phyloP scores from a whole-genome alignment of 2,797 vertebrate genomes.

The Margarornis squamiger region DNA sequence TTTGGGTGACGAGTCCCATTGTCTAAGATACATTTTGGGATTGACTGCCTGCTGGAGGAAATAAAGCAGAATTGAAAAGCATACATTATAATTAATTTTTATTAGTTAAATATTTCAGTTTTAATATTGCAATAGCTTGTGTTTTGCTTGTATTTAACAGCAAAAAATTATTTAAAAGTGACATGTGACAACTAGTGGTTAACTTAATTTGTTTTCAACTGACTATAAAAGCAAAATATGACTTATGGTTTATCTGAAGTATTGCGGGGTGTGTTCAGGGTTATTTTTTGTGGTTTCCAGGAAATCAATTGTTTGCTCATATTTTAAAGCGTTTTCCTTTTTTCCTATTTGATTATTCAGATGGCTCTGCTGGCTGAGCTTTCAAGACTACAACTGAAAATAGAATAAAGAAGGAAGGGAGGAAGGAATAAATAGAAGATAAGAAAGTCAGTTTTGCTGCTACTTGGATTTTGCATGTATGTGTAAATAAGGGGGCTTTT shows the following conservation, averaged over 20 bases:
- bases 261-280: neutral
- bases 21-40: neutral
- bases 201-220: neutral
- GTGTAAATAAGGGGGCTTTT: neutral
- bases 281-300: neutral
- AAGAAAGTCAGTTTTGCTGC: neutral
- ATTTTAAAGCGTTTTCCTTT: neutral
- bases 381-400: neutral
- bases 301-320: neutral
- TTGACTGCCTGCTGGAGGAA: neutral
- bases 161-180: neutral
- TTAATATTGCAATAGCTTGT: neutral
- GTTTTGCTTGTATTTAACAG: neutral
- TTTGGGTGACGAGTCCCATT: neutral
- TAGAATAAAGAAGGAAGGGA: neutral
- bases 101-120: neutral
- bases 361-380: neutral
- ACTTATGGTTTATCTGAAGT: neutral
- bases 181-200: neutral
- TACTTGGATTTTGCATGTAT: neutral
- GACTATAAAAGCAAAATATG: neutral
- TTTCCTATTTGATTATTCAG: neutral
- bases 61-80: neutral
- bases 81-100: neutral
- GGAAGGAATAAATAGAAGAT: neutral